Evolutionary conservation across 2,113 vertebrate species (phyloP).

Genomic region (Variabilichromis moorii): DNA sequence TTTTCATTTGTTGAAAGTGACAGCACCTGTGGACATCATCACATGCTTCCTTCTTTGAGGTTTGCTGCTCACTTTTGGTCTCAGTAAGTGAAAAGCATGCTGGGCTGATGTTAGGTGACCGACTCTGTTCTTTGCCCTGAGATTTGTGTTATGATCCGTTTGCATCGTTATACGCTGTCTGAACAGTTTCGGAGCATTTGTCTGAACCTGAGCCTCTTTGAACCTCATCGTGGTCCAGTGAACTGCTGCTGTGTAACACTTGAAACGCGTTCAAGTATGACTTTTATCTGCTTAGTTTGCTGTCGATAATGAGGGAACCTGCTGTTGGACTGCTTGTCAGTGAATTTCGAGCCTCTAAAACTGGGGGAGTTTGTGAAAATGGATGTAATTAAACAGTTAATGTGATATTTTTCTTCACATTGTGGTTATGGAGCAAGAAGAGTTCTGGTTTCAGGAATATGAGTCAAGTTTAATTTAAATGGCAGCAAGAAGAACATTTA

Average conservation of each 20-base stretch:
- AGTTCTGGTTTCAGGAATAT: neutral
- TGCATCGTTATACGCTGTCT: accelerated
- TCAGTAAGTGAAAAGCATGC: neutral
- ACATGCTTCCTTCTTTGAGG: neutral
- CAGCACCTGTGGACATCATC: neutral
- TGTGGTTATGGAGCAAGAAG: neutral
- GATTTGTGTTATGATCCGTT: accelerated
- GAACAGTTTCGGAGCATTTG: accelerated
- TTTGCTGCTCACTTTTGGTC: neutral
- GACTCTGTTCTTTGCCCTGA: neutral
- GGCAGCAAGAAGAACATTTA: neutral
- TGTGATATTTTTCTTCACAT: neutral
- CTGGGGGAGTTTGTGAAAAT: neutral
- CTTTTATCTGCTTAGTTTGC: neutral
- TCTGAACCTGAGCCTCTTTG: neutral
- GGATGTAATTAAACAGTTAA: neutral
- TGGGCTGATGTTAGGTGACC: neutral
- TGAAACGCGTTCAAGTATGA: accelerated
- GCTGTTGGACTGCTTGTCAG: neutral
- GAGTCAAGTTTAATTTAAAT: neutral
- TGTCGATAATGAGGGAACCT: neutral
- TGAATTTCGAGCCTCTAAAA: neutral
- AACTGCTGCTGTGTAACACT: neutral
- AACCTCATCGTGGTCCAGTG: neutral
- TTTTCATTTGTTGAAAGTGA: neutral